Evolutionary conservation across 2,113 vertebrate species (phyloP).

Genomic region (Cavia aperea): DNA sequence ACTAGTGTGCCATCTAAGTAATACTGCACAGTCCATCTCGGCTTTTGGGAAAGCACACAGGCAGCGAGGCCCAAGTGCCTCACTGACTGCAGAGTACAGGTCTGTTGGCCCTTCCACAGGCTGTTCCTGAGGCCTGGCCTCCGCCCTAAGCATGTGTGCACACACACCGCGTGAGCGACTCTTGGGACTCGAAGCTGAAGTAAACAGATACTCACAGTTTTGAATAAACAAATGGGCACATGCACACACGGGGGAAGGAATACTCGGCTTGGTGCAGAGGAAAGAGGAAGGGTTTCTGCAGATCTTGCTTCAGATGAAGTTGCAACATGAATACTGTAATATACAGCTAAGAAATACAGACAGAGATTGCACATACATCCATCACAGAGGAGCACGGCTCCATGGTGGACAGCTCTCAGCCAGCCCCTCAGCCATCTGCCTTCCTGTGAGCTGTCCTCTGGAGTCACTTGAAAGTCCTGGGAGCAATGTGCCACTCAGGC

Average conservation of each 20-base stretch:
- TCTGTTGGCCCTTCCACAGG: constrained; percentile 54
- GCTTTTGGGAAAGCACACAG: constrained; percentile 54
- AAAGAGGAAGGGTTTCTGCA: constrained; percentile 59
- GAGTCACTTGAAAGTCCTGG: constrained; percentile 46
- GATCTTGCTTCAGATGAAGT: constrained; percentile 73
- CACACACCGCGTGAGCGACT: constrained; percentile 70
- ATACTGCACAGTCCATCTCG: constrained; percentile 65
- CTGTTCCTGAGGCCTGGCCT: constrained; percentile 54
- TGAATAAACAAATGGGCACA: constrained; percentile 64
- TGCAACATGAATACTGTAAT: constrained; percentile 80
- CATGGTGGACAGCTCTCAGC: constrained; percentile 56
- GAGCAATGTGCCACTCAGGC: constrained; percentile 30
- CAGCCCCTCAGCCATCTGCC: not conserved
- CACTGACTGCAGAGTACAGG: constrained; percentile 36
- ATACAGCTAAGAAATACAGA: constrained; percentile 79
- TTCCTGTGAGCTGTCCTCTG: constrained; percentile 6
- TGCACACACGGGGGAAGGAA: constrained; percentile 58
- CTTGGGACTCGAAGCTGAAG: constrained; percentile 77
- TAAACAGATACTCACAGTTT: constrained; percentile 80
- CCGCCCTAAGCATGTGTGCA: constrained; percentile 62
- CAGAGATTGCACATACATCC: constrained; percentile 88
- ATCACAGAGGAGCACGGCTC: constrained; percentile 71
- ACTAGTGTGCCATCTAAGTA: constrained; percentile 61
- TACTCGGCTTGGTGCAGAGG: constrained; percentile 69
- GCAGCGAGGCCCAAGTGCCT: constrained; percentile 16